Percentiles rank a stretch among this genome's conserved stretches.
Conservation (phyloP, 2,888 invertebrate genomes). For the Meteorus cinctellus region DNA sequence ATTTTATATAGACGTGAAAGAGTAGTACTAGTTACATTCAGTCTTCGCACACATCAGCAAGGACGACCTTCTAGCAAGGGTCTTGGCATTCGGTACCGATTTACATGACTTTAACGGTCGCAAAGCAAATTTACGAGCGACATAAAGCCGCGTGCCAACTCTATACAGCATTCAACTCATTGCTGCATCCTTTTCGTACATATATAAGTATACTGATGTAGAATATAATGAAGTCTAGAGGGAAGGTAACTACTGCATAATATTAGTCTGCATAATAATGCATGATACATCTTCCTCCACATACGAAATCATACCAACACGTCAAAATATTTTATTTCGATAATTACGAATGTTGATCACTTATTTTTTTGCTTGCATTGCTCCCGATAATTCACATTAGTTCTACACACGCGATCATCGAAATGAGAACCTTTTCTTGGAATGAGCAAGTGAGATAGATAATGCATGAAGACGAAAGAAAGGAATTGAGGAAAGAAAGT, state of each 20-base stretch:
- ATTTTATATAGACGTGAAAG: background rate
- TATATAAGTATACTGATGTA: background rate
- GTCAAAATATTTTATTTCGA: constrained; percentile 46
- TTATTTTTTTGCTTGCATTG: constrained; percentile 2
- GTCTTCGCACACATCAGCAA: constrained; percentile 5
- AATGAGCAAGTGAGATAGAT: constrained; percentile 15
- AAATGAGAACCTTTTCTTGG: constrained; percentile 37
- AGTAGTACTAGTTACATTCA: background rate
- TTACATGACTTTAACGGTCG: constrained; percentile 66
- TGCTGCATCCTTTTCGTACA: background rate
- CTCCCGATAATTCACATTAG: constrained; percentile 18
- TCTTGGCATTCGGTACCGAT: constrained; percentile 60
- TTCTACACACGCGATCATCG: constrained; percentile 37
- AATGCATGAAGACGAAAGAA: constrained; percentile 4
- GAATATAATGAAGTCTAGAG: background rate
- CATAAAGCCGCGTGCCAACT: constrained; percentile 46
- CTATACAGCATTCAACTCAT: background rate
- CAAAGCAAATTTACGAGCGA: constrained; percentile 62
- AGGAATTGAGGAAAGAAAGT: background rate
- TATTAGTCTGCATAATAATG: background rate
- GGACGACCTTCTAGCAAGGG: constrained; percentile 19
- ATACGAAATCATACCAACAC: constrained; percentile 38
- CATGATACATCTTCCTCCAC: constrained; percentile 10
- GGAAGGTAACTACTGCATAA: background rate
- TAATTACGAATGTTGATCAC: constrained; percentile 36